phyloP scores from a whole-genome alignment of 2,888 invertebrate genomes.

The Esperia sulphurella region DNA sequence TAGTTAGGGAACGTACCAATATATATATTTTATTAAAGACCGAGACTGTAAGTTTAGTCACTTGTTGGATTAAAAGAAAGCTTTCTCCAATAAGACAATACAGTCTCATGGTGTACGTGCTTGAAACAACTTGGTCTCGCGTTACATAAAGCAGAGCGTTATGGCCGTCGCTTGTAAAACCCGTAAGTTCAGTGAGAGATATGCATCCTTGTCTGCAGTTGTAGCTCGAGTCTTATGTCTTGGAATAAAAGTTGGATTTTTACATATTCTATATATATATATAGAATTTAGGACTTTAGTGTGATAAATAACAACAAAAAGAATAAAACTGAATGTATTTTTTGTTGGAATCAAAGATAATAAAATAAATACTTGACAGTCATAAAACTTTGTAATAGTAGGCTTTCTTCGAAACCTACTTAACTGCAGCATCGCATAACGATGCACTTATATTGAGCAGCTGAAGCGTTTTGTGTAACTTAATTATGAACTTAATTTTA shows the following conservation, averaged over 20 bases:
- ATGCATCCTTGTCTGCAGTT: not conserved
- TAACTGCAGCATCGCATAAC: too few relatives aligned
- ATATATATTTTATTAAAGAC: not conserved
- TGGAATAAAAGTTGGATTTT: not conserved
- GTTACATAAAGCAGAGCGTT: constrained; percentile 20
- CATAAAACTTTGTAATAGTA: too few relatives aligned
- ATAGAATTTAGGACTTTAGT: too few relatives aligned
- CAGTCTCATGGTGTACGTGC: not conserved
- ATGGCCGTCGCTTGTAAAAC: constrained; percentile 22
- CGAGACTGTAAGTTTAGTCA: not conserved
- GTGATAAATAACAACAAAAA: too few relatives aligned
- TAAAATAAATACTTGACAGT: too few relatives aligned
- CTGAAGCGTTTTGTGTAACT: constrained; percentile 12
- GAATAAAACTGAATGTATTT: too few relatives aligned
- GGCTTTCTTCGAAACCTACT: too few relatives aligned
- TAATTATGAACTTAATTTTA: not conserved
- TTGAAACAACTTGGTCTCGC: constrained; percentile 3
- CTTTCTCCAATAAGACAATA: not conserved
- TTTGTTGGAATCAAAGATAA: too few relatives aligned
- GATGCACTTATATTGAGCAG: constrained; percentile 7
- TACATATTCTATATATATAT: too few relatives aligned
- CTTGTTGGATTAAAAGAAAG: not conserved
- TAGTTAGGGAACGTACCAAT: not conserved
- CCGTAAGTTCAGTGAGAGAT: constrained; percentile 16
- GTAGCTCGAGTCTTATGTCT: not conserved